Base-by-base conservation (phyloP, 1,140 invertebrate species). In the Epicauta chinensis region DNA sequence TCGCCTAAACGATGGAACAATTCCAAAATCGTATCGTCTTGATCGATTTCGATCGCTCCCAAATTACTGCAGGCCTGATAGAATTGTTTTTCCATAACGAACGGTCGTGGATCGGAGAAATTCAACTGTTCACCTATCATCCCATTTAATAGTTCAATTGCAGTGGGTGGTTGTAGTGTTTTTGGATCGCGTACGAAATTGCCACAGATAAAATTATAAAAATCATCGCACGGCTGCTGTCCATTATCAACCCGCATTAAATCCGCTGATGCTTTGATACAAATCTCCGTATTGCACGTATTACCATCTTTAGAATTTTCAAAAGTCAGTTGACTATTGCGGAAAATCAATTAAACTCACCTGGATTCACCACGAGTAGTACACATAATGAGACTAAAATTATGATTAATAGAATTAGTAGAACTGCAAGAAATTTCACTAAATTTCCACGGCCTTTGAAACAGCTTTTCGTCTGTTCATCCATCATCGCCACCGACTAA, bases 1-100 rank as follows among this genome's bases (percentile, higher is more conserved):
- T 47, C 55, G 11, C 86, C 86, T 2, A 91, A 70, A 40, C 76
- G 69, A 11, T 74, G 70, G 6, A 89, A 55, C 11, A 81, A 75
- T 0, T 75, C 65, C 2, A 70, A 44, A 2, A 86, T 55, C 2
- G 83, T 38, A 29, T 45, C 39, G 23, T 43, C 34, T 10, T 42
- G n/a, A 23, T 47, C 45, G n/a, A 47, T 34, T 14, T 47, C 45
- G 7, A 47, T 47, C n/a, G 12, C 45, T 2, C 29, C 45, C 15
- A 47, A 38, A 17, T 47, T 47, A 14, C 14, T 3, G 16, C 45
- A 47, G 3, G 45, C 15, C 12, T 29, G 17, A 47, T 47, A 47
- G 16, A 47, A 47, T 9, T 7, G 12, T 38, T 47, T 47, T 38
- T 47, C 32, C 35, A 38, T 47, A 14, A 38, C 23, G 10, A 47